Percentiles rank a stretch among this genome's conserved stretches.
Conservation (phyloP, 1,140 invertebrate species). For the Drosophila kanapiae region DNA sequence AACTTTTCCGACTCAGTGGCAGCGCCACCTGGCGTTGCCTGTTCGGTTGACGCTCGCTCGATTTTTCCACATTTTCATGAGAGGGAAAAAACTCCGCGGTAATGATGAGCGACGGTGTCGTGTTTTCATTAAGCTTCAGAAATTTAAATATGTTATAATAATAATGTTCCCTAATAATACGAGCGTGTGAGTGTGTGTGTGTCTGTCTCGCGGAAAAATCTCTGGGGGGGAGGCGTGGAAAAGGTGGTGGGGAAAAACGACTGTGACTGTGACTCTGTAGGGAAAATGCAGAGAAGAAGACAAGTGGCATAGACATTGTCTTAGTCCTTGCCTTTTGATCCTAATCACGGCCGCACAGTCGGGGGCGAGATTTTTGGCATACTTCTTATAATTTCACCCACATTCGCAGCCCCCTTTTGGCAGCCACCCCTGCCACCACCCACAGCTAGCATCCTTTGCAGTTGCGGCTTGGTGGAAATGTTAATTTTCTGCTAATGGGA, state of each 20-base stretch:
- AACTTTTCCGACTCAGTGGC: slow-evolving; percentile 35
- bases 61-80: slow-evolving; percentile 21
- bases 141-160: slow-evolving; percentile 78
- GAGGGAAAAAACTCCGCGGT: slow-evolving; percentile 37
- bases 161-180: slow-evolving; percentile 65
- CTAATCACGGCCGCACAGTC: slow-evolving; percentile 42
- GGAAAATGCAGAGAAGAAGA: slow-evolving; percentile 27
- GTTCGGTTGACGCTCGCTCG: neutral
- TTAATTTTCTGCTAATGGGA: slow-evolving; percentile 45
- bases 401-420: slow-evolving; percentile 3
- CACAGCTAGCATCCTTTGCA: slow-evolving; percentile 24
- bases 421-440: neutral
- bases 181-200: slow-evolving; percentile 18
- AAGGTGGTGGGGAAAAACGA: neutral
- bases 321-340: slow-evolving; percentile 46
- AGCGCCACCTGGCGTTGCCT: slow-evolving; percentile 28
- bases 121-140: slow-evolving; percentile 75
- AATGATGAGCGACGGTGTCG: slow-evolving; percentile 81
- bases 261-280: neutral
- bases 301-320: slow-evolving; percentile 44
- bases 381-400: slow-evolving; percentile 34
- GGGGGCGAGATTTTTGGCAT: slow-evolving; percentile 51
- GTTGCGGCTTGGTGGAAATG: slow-evolving; percentile 49
- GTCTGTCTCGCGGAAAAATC: slow-evolving; percentile 45
- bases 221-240: slow-evolving; percentile 6